Percentiles rank a stretch among this genome's conserved stretches.
phyloP scores from a whole-genome alignment of 2,113 vertebrate species.

The Mirounga angustirostris region DNA sequence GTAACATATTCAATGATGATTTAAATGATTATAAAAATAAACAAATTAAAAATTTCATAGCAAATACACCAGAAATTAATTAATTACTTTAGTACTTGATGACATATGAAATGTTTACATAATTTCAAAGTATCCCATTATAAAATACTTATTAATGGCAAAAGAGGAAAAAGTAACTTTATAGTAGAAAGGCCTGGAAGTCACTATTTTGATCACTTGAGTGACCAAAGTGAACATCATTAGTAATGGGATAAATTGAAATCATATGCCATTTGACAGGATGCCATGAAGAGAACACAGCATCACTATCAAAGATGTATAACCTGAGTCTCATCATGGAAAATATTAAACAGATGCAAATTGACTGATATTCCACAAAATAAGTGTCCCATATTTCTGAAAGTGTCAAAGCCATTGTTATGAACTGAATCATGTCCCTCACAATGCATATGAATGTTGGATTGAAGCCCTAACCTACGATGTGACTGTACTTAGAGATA shows the following conservation, averaged over 20 bases:
- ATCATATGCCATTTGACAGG: not conserved
- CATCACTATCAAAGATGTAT: not conserved
- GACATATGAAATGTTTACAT: not conserved
- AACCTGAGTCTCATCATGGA: not conserved
- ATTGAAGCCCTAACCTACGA: not conserved
- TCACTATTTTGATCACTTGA: not conserved
- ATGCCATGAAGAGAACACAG: not conserved
- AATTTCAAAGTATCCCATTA: not conserved
- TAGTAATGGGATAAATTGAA: not conserved
- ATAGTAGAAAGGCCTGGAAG: not conserved
- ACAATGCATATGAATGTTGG: not conserved
- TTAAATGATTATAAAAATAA: not conserved
- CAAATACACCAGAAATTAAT: not conserved
- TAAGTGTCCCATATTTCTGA: not conserved
- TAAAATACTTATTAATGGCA: not conserved
- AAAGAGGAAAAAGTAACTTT: not conserved
- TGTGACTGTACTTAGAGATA: not conserved
- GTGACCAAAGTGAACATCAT: not conserved
- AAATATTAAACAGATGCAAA: not conserved
- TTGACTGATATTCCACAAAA: not conserved
- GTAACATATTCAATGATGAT: not conserved
- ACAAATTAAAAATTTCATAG: not conserved
- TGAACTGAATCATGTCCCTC: not conserved
- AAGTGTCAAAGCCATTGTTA: not conserved
- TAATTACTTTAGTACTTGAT: not conserved